Base-by-base conservation (phyloP, 1,140 invertebrate genomes). In the Trichonephila clavipes region DNA sequence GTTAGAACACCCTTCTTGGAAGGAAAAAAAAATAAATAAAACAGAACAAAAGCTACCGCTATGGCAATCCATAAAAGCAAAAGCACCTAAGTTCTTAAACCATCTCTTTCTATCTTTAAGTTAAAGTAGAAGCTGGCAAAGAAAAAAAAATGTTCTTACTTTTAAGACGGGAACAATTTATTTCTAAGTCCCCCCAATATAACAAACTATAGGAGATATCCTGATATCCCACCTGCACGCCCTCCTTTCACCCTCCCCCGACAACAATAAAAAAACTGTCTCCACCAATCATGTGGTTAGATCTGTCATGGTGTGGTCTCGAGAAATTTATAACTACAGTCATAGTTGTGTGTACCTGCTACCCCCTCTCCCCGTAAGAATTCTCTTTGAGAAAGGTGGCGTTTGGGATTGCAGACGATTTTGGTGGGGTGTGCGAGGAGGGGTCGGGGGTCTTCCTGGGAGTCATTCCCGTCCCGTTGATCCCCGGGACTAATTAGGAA, bases 241-340 rank as follows among this genome's bases (percentile, higher is more conserved):
- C 77, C 7, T 10, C 77, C 66, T 28, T 6, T 3, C 1, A 2
- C 34, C 19, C 85, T n/a, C 24, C 24, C 85, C 59, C 44, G 62
- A 66, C 89, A 28, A 86, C 61, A 86, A 72, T 58, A 86, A 86
- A 91, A 92, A 93, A 93, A 93, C 64, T 88, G 85, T 81, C 85
- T 18, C 92, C 85, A 93, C 92, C 92, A 93, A 93, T 93, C 92
- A 93, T 66, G 51, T 81, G 64, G 90, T 92, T 92, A 92, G 90
- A 92, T 92, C 90, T 92, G 90, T 92, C 90, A 93, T 72, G 92
- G 92, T 87, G 59, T 28, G 51, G 83, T 72, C 62, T 28, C 21
- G n/a, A 93, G 81, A 93, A 93, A 93, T 93, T 93, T 93, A 93
- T 93, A 93, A 88, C 92, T 93, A 93, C 58, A 88, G 92, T 93